Evolutionary conservation across 2,113 vertebrate species (phyloP), one percentile per base, ranked within the genome.

Genomic region (Calidris pygmaea): DNA sequence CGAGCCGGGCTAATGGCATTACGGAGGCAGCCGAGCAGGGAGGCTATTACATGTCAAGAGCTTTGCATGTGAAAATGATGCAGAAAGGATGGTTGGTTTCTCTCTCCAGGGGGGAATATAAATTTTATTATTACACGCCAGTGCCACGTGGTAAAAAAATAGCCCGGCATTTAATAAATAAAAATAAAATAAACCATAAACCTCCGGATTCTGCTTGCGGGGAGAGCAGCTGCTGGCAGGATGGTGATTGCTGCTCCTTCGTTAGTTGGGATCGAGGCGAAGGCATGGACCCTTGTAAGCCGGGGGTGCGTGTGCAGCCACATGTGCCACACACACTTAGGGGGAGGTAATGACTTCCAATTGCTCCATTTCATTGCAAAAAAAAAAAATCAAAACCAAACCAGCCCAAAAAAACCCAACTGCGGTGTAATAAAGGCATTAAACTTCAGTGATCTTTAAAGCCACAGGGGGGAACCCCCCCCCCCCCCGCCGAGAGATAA

Each of bases 401-500:
- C 59, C n/a, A 60, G 16, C 15, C 34, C 34, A 20, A n/a, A 26
- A 35, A 41, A 26, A 35, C 35, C 26, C 26, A 41, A 32, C 9
- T 35, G 48, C 0, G 0, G 48, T 52, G 41, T 63, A 68, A 56
- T 52, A 58, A 85, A 74, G 29, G 20, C 76, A 63, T 75, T 63
- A 32, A 81, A 34, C 29, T 63, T 13, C 75, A 12, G 35, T 9
- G 55, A 63, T 11, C 32, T 43, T 58, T 19, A 76, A 76, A 70
- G 55, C 39, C 62, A 53, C 7, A 2, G 35, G 1, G 2, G 2
- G 0, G 2, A 18, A 35, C 27, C 3, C 23, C 37, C 37, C 37
- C 37, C 37, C 37, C 4, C 16, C 37, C 37, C 37, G 3, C 16
- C 14, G 9, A 22, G 27, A 55, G 4, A 22, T 8, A 1, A 80